Evolutionary conservation across 2,888 invertebrate genomes (phyloP).

Genomic region (Parnassius smintheus): DNA sequence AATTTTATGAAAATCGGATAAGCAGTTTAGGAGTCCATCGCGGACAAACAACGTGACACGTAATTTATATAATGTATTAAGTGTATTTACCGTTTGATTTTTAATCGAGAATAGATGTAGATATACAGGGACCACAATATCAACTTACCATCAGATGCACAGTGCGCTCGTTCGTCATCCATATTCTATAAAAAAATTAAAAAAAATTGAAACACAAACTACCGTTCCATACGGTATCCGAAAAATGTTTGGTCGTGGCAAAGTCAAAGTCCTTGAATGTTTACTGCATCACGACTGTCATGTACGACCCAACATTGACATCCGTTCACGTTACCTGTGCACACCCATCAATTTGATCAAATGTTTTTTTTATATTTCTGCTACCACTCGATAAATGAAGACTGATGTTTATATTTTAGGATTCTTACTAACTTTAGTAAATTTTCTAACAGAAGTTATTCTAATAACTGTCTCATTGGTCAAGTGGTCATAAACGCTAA

Average conservation of each 20-base stretch:
- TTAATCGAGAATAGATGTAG: too few relatives aligned
- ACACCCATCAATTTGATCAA: conserved; percentile 7
- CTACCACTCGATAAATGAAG: neutral
- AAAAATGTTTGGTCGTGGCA: conserved; percentile 16
- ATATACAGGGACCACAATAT: too few relatives aligned
- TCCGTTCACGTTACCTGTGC: neutral
- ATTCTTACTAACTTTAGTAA: too few relatives aligned
- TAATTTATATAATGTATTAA: too few relatives aligned
- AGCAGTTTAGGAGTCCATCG: too few relatives aligned
- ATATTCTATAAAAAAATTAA: too few relatives aligned
- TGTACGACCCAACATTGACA: conserved; percentile 7
- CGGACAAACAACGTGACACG: too few relatives aligned
- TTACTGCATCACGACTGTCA: conserved; percentile 18
- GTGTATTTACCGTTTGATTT: too few relatives aligned
- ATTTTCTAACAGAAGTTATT: neutral
- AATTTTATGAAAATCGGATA: too few relatives aligned
- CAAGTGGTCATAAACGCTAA: too few relatives aligned
- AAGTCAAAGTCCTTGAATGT: conserved; percentile 14
- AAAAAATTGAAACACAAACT: conserved; percentile 7
- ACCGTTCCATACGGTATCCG: conserved; percentile 21
- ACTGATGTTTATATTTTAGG: neutral
- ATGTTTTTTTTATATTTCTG: conserved; percentile 1
- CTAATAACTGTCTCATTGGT: neutral
- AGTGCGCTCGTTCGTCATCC: too few relatives aligned
- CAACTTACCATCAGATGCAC: too few relatives aligned